These are phyloP conservation scores for Poliocrania exsul DNA, from an alignment of 2,797 vertebrate species.

Conservation along the genomic window DNA sequence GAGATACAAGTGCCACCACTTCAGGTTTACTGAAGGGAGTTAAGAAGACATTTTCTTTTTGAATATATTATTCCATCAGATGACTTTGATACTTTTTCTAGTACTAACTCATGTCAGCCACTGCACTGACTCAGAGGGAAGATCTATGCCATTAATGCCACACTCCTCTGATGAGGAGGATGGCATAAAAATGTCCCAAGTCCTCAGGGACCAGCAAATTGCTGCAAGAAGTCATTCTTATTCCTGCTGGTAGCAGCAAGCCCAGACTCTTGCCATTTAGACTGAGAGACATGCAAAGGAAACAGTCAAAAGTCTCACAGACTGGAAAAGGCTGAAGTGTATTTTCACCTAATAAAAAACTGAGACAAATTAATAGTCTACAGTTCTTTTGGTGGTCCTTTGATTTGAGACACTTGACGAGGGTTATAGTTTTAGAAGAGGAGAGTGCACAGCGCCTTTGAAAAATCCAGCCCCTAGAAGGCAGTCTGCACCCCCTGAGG, in stretches of 20 bases:
- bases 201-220: conserved; percentile 36
- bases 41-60: background rate
- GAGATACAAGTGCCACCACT: rapidly evolving
- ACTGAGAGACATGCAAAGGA: background rate
- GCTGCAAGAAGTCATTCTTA: conserved; percentile 2
- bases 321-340: conserved; percentile 8
- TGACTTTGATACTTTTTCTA: conserved; percentile 7
- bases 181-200: conserved; percentile 37
- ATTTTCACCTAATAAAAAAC: conserved; percentile 30
- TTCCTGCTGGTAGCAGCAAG: background rate
- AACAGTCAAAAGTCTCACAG: conserved; percentile 10
- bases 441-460: background rate
- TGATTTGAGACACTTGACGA: conserved; percentile 1
- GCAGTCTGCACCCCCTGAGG: background rate
- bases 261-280: conserved; percentile 46
- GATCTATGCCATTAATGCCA: conserved; percentile 6
- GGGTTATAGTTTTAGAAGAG: background rate
- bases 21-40: background rate
- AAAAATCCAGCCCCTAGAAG: background rate
- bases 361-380: conserved; percentile 1
- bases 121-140: background rate
- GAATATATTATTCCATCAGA: background rate
- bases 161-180: background rate
- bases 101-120: background rate
- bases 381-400: background rate